Evolutionary conservation across 2,888 invertebrate species (phyloP).

Genomic region (Ctena decussata): DNA sequence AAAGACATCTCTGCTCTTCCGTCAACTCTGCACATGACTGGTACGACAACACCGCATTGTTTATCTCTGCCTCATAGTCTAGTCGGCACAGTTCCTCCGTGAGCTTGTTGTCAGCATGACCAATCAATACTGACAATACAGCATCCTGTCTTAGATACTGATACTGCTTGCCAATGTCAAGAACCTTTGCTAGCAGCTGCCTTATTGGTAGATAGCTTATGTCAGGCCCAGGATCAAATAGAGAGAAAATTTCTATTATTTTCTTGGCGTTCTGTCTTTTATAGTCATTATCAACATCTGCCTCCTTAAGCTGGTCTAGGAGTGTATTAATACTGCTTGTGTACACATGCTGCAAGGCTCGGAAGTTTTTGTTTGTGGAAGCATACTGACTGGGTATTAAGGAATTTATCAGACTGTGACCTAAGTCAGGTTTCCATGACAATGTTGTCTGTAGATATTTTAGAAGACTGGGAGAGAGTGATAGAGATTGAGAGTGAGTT

Average conservation of each 20-base stretch:
- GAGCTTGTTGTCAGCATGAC: slow-evolving; percentile 70
- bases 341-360: slow-evolving; percentile 73
- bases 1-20: slow-evolving; percentile 71
- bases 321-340: slow-evolving; percentile 71
- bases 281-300: slow-evolving; percentile 47
- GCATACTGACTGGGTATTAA: slow-evolving; percentile 48
- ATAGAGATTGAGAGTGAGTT: slow-evolving; percentile 35
- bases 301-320: slow-evolving; percentile 66
- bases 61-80: slow-evolving; percentile 68
- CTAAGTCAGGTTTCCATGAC: slow-evolving; percentile 68
- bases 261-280: slow-evolving; percentile 42
- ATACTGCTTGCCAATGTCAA: slow-evolving; percentile 61
- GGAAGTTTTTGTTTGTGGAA: slow-evolving; percentile 65
- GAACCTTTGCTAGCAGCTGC: slow-evolving; percentile 72
- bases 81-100: slow-evolving; percentile 77
- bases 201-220: slow-evolving; percentile 73
- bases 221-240: slow-evolving; percentile 74
- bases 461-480: slow-evolving; percentile 61
- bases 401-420: slow-evolving; percentile 67
- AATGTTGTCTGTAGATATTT: slow-evolving; percentile 67
- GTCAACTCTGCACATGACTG: slow-evolving; percentile 64
- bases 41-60: slow-evolving; percentile 56
- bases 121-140: slow-evolving; percentile 75
- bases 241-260: slow-evolving; percentile 72
- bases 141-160: slow-evolving; percentile 61